A percentile compares a stretch with the other conserved stretches of the same genome.
These are phyloP conservation scores for Alouatta palliata DNA, from an alignment of 2,113 vertebrate genomes.

Conservation along the genomic window DNA sequence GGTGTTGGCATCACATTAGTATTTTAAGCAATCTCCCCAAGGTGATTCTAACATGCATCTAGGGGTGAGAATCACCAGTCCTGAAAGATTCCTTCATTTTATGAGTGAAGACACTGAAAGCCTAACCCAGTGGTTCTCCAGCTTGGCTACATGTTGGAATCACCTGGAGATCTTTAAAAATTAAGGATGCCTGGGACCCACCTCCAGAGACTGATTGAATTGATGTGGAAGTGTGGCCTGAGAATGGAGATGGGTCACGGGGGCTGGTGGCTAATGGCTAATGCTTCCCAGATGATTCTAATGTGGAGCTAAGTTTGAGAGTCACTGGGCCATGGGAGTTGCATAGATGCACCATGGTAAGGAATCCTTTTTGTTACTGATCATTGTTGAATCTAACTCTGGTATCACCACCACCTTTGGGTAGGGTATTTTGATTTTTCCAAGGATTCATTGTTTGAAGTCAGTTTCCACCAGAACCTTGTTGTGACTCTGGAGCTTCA, in stretches of 20 bases:
- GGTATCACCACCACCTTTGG: not conserved
- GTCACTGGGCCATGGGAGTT: not conserved
- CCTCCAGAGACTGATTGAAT: not conserved
- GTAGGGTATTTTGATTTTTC: not conserved
- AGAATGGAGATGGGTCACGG: no score
- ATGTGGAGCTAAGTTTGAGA: not conserved
- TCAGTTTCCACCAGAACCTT: not conserved
- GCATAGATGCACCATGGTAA: not conserved
- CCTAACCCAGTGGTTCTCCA: not conserved
- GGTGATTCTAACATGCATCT: not conserved
- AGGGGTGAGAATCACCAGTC: not conserved
- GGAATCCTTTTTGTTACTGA: not conserved
- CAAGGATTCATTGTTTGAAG: not conserved
- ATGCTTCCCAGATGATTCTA: not conserved
- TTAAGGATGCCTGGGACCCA: not conserved
- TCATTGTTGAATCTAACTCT: not conserved
- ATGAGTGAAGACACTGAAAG: not conserved
- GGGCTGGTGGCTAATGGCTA: not conserved
- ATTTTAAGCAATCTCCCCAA: not conserved
- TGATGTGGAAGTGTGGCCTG: not conserved
- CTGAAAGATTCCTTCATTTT: not conserved
- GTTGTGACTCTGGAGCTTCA: not conserved
- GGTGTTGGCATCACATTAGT: not conserved
- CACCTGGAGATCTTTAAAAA: not conserved
- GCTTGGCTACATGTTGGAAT: not conserved